Conservation (phyloP, 2,113 vertebrate species). For the Mormyrus lacerda region DNA sequence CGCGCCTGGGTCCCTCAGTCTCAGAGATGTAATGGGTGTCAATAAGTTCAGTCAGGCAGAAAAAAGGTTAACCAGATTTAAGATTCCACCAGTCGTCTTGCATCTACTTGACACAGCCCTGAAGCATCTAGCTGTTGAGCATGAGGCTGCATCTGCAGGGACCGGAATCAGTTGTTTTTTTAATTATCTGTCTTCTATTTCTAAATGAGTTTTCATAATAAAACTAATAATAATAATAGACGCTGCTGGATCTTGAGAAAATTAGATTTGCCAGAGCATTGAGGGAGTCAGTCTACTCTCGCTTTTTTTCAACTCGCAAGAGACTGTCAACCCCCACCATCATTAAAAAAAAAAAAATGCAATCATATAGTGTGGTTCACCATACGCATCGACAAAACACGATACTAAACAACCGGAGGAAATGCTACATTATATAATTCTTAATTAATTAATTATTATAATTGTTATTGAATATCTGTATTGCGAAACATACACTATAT, state of each 20-base stretch:
- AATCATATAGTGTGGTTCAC: constrained; percentile 42
- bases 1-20: neutral
- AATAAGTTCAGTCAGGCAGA: neutral
- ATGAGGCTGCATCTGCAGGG: constrained; percentile 32
- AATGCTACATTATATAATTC: neutral
- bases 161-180: constrained; percentile 45
- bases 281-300: constrained; percentile 41
- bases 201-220: constrained; percentile 47
- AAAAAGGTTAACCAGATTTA: constrained; percentile 24
- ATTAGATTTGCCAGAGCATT: constrained; percentile 34
- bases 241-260: constrained; percentile 49
- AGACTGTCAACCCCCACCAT: constrained; percentile 29
- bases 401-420: neutral
- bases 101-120: constrained; percentile 8
- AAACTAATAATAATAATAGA: constrained; percentile 57
- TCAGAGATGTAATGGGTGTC: constrained; percentile 1
- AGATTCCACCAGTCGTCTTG: constrained; percentile 3
- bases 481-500: neutral
- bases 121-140: constrained; percentile 11
- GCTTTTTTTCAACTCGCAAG: constrained; percentile 26
- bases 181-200: constrained; percentile 57
- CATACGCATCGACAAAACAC: neutral
- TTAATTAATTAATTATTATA: neutral
- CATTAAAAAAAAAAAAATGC: constrained; percentile 25
- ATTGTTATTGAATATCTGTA: neutral